These are phyloP conservation scores for Pao palembangensis DNA, from an alignment of 2,113 vertebrate species.

Conservation along the genomic window DNA sequence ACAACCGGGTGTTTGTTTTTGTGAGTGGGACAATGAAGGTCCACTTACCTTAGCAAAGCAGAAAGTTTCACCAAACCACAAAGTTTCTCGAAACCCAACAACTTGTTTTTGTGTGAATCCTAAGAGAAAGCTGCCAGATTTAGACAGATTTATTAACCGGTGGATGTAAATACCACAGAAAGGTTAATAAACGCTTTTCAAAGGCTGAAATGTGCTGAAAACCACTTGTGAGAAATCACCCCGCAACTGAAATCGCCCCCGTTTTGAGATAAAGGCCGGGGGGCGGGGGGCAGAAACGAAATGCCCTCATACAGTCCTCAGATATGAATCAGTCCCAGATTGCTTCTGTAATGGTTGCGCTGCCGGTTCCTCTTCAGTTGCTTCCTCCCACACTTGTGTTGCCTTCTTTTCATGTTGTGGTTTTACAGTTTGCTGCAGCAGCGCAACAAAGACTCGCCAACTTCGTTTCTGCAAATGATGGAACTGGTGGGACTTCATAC, in stretches of 20 bases:
- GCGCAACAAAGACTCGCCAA: background rate
- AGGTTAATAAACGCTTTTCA: no score
- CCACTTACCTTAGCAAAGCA: background rate
- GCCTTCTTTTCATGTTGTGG: background rate
- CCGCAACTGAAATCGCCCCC: no score
- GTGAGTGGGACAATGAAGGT: background rate
- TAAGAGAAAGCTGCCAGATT: no score
- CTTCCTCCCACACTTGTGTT: background rate
- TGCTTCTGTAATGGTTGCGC: constrained; percentile 23
- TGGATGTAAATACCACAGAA: no score
- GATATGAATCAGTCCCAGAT: background rate
- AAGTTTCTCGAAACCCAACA: background rate
- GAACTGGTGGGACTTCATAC: background rate
- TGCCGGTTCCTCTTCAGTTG: background rate
- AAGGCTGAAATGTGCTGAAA: no score
- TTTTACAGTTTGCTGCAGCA: background rate
- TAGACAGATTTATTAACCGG: no score
- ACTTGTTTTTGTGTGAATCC: background rate
- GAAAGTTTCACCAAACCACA: background rate
- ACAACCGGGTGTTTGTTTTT: constrained; percentile 1
- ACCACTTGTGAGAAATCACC: no score
- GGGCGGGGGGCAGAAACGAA: background rate
- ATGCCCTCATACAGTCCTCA: no score
- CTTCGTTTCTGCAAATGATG: background rate
- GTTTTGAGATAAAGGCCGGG: background rate